Conservation (phyloP, 2,888 invertebrate species). For the Eurytoma californica region DNA sequence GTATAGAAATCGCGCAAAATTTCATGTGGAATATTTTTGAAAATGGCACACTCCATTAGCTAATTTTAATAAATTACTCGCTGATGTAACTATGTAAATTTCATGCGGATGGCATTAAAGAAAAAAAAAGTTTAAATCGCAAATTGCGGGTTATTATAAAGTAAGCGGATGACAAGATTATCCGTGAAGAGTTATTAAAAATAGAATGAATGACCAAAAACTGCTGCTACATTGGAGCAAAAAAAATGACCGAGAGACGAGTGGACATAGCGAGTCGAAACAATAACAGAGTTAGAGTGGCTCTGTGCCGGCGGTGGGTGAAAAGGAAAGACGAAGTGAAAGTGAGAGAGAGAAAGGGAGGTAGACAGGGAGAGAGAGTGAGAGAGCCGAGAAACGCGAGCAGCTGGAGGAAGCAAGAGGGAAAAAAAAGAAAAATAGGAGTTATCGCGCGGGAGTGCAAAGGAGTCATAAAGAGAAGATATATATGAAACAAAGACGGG, state of each 20-base stretch:
- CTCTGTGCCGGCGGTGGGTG: slow-evolving; percentile 4
- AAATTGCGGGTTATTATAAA: no score
- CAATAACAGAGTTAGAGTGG: slow-evolving; percentile 33
- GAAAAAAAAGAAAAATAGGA: slow-evolving; percentile 22
- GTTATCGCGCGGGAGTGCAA: slow-evolving; percentile 38
- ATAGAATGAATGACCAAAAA: neutral
- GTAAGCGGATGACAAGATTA: no score
- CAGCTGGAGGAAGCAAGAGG: neutral
- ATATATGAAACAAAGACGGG: slow-evolving; percentile 55
- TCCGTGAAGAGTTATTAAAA: neutral
- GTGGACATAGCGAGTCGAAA: slow-evolving; percentile 43
- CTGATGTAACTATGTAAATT: no score
- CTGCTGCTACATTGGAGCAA: slow-evolving; percentile 2
- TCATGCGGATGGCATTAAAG: no score
- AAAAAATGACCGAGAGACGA: slow-evolving; percentile 5
- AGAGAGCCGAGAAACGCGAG: slow-evolving; percentile 1
- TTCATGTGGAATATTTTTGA: no score
- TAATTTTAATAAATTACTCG: no score
- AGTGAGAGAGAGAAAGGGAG: slow-evolving; percentile 2
- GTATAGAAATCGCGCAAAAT: no score
- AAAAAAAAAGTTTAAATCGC: no score
- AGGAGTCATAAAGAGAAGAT: slow-evolving; percentile 42
- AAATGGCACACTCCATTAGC: no score
- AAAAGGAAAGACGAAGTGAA: slow-evolving; percentile 23
- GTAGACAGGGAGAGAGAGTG: neutral